A percentile compares a stretch with the other conserved stretches of the same genome.
These are phyloP conservation scores for Phoxinus dragarum DNA, from an alignment of 2,797 vertebrate species.

Conservation along the genomic window DNA sequence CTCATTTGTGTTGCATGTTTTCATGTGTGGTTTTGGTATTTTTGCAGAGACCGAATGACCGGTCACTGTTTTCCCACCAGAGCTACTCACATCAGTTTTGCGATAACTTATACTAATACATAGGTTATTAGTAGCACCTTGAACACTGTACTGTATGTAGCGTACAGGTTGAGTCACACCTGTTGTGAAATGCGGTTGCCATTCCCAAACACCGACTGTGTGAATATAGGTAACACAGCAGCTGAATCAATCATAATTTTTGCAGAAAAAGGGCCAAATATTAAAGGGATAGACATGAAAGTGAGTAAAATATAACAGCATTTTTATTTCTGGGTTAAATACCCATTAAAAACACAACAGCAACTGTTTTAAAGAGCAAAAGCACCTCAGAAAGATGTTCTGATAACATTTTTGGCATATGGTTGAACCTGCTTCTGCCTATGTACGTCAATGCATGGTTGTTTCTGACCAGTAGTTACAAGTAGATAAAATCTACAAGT, in stretches of 20 bases:
- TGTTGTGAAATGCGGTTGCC: background rate
- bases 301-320: background rate
- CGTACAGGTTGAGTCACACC: background rate
- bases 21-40: background rate
- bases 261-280: background rate
- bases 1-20: background rate
- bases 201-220: background rate
- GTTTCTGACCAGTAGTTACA: background rate
- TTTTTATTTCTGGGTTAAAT: background rate
- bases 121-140: background rate
- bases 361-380: background rate
- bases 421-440: slow-evolving; percentile 5
- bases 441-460: slow-evolving; percentile 46
- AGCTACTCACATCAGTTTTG: background rate
- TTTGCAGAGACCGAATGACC: background rate
- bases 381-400: slow-evolving; percentile 56
- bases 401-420: slow-evolving; percentile 35
- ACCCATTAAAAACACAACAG: slow-evolving; percentile 3
- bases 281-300: background rate
- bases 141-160: background rate
- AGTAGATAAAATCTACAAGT: slow-evolving; percentile 50
- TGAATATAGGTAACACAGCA: background rate
- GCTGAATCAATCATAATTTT: background rate
- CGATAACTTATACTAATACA: background rate
- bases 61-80: background rate